phyloP scores from a whole-genome alignment of 1,140 invertebrate genomes.

The Hycleus phaleratus region DNA sequence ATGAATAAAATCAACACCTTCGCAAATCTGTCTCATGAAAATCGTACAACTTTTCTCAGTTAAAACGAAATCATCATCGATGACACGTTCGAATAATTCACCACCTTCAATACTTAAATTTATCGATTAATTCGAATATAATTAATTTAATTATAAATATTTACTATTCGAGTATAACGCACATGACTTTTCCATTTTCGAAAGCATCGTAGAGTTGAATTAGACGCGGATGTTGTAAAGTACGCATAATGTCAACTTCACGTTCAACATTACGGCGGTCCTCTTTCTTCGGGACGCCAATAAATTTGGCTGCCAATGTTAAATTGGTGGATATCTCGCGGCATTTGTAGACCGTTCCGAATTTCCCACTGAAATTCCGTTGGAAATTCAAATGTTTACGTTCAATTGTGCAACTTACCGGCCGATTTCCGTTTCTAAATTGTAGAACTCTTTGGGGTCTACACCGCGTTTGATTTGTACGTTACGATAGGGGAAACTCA shows the following conservation, averaged over 20 bases:
- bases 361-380: slow-evolving; percentile 75
- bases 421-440: slow-evolving; percentile 72
- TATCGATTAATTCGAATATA: background rate
- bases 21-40: slow-evolving; percentile 95
- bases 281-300: slow-evolving; percentile 74
- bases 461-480: slow-evolving; percentile 66
- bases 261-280: slow-evolving; percentile 86
- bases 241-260: slow-evolving; percentile 94
- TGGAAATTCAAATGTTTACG: too few species aligned
- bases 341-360: slow-evolving; percentile 93
- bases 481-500: slow-evolving; percentile 75
- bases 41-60: slow-evolving; percentile 92
- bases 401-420: slow-evolving; percentile 44
- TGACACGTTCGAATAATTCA: slow-evolving; percentile 95
- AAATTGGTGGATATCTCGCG: slow-evolving; percentile 72
- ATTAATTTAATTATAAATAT: slow-evolving; percentile 39
- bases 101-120: slow-evolving; percentile 84
- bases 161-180: slow-evolving; percentile 94
- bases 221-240: slow-evolving; percentile 84
- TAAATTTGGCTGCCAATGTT: slow-evolving; percentile 87
- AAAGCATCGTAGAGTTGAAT: slow-evolving; percentile 96
- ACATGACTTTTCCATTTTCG: slow-evolving; percentile 86
- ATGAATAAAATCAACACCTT: slow-evolving; percentile 95
- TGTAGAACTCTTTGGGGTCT: slow-evolving; percentile 72
- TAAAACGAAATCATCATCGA: slow-evolving; percentile 94